phyloP scores from a whole-genome alignment of 2,888 invertebrate species.

The Ormia ochracea region DNA sequence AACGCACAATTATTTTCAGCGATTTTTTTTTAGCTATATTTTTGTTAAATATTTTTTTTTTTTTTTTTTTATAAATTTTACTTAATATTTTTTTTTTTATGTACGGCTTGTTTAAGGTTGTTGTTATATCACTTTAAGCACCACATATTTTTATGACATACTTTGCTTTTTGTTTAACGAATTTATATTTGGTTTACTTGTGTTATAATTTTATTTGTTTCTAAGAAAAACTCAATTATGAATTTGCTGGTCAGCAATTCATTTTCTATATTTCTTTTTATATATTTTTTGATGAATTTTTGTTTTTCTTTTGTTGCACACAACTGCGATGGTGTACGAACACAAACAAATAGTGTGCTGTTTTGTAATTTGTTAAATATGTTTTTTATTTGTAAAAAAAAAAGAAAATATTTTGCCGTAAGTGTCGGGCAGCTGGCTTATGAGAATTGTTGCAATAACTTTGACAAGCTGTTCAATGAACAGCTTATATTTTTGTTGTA shows the following conservation, averaged over 20 bases:
- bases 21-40: too few relatives aligned
- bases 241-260: neutral
- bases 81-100: neutral
- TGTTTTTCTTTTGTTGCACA: neutral
- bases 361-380: neutral
- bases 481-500: neutral
- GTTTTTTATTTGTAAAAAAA: neutral
- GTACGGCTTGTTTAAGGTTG: neutral
- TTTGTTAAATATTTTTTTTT: neutral
- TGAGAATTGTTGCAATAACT: neutral
- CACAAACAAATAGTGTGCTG: constrained; percentile 14
- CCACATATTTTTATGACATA: constrained; percentile 12
- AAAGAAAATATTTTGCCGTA: neutral
- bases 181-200: neutral
- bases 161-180: neutral
- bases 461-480: neutral
- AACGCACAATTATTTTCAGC: too few relatives aligned
- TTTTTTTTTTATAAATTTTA: constrained; percentile 2
- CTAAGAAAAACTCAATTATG: neutral
- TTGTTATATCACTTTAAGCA: neutral
- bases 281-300: neutral
- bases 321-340: neutral
- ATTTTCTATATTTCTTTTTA: neutral
- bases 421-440: constrained; percentile 7
- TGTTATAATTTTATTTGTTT: neutral